Base-by-base conservation (phyloP, 1,140 invertebrate species). In the Mactra quadrangularis region DNA sequence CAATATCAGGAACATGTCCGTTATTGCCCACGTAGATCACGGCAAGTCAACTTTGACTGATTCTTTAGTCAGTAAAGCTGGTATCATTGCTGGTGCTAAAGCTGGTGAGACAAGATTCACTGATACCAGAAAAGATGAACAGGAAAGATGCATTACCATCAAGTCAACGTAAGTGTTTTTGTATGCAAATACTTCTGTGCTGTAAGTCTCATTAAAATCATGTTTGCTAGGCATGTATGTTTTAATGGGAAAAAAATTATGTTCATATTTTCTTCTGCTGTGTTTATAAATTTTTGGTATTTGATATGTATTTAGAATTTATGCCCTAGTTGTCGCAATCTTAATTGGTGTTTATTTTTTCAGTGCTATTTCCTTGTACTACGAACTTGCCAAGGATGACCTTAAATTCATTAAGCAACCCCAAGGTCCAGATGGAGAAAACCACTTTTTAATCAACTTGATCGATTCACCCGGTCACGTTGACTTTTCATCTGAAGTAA, bases 1-100 rank as follows among this genome's bases (percentile, higher is more conserved):
- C 94, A 99, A 99, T 92, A 99, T 99, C 94, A 96, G 99, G 93
- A 99, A 99, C 95, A 99, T 99, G 99, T 99, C 99, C 93, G 99
- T 99, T 94, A 99, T 99, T 94, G 99, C 99, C 89, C 99, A 99
- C 94, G 99, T 99, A 83, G 99, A 99, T 95, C 99, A 99, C 94
- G 99, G 99, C 92, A 99, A 99, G 94, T 99, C 99, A 87, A 99
- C 99, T 64, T 93, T 99, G 93, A 99, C 99, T 57, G 99, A 99
- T 94, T 99, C 99, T 68, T 95, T 99, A 89, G 98, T 99, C 59
- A 99, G 98, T 74, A 99, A 99, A 94, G 99, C 99, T 91, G 99
- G 99, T 95, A 99, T 99, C 93, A 99, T 99, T 94, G 98, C 99
- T 88, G 96, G 96, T 88, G 96, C 98, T 47, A 99, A 99, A 91